Evolutionary conservation across 2,888 invertebrate genomes (phyloP).

Genomic region (Tolmerus cingulatus): DNA sequence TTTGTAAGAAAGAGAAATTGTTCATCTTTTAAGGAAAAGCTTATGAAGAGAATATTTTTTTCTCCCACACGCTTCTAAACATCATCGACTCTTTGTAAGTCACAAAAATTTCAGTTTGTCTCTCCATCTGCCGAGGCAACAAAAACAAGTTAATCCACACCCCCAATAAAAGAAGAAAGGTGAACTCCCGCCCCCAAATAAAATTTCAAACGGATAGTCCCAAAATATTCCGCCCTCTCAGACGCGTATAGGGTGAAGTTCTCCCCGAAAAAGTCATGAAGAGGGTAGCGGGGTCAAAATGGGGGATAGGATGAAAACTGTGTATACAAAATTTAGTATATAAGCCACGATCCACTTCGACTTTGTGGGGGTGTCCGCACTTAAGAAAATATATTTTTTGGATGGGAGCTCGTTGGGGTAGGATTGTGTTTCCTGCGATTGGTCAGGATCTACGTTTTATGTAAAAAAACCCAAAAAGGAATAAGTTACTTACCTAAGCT

Average conservation of each 20-base stretch:
- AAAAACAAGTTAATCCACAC: neutral
- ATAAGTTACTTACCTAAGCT: no score
- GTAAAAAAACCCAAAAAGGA: no score
- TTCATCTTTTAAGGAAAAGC: neutral
- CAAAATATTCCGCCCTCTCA: neutral
- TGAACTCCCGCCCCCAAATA: neutral
- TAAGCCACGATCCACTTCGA: no score
- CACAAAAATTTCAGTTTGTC: no score
- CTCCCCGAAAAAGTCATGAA: neutral
- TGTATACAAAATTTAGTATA: neutral
- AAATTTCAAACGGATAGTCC: neutral
- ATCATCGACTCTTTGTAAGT: no score
- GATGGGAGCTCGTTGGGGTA: no score
- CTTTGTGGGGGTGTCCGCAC: no score
- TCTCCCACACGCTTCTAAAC: no score
- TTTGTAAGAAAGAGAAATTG: neutral
- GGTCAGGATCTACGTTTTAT: no score
- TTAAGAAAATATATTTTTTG: no score
- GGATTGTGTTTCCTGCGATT: no score
- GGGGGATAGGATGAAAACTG: neutral
- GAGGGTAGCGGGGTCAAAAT: no score
- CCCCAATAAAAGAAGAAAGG: neutral
- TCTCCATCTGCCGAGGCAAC: neutral
- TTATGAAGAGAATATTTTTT: neutral
- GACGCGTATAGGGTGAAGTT: neutral